A percentile compares a stretch with the other conserved stretches of the same genome.
Conservation (phyloP, 2,113 vertebrate species). For the Podarcis cretensis region DNA sequence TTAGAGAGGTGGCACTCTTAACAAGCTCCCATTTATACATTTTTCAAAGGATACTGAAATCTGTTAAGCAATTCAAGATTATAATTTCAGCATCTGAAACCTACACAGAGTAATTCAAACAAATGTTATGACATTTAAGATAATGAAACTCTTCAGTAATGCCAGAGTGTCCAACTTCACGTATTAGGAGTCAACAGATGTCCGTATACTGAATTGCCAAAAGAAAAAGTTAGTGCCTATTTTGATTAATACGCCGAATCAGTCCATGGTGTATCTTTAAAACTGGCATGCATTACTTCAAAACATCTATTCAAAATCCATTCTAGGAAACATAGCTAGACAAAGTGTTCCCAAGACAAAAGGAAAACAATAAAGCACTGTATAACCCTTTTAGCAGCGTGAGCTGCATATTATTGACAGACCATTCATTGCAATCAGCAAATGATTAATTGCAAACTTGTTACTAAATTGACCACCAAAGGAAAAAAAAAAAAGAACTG, state of each 20-base stretch:
- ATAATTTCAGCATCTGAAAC: slow-evolving; percentile 81
- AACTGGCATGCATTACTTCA: slow-evolving; percentile 73
- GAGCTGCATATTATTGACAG: slow-evolving; percentile 75
- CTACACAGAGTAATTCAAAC: slow-evolving; percentile 81
- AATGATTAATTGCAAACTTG: slow-evolving; percentile 82
- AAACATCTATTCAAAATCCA: slow-evolving; percentile 77
- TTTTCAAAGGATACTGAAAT: slow-evolving; percentile 78
- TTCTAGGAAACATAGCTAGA: slow-evolving; percentile 75
- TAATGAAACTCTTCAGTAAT: slow-evolving; percentile 82
- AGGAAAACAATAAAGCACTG: slow-evolving; percentile 74
- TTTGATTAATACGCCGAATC: slow-evolving; percentile 76
- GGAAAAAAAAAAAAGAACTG: slow-evolving; percentile 61
- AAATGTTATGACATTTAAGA: slow-evolving; percentile 88
- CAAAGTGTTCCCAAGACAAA: slow-evolving; percentile 77
- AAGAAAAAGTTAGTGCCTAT: slow-evolving; percentile 78
- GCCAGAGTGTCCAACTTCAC: slow-evolving; percentile 77
- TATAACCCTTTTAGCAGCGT: slow-evolving; percentile 75
- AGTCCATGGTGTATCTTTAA: slow-evolving; percentile 77
- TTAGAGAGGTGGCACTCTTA: slow-evolving; percentile 68
- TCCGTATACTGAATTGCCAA: slow-evolving; percentile 81
- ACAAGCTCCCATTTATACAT: slow-evolving; percentile 64
- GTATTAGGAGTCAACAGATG: slow-evolving; percentile 83
- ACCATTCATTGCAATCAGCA: slow-evolving; percentile 76
- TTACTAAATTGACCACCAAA: slow-evolving; percentile 76
- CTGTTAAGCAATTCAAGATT: slow-evolving; percentile 73